Percentiles rank a stretch among this genome's conserved stretches.
Evolutionary conservation across 2,113 vertebrate genomes (phyloP).

Genomic region (Macheiramphus alcinus): DNA sequence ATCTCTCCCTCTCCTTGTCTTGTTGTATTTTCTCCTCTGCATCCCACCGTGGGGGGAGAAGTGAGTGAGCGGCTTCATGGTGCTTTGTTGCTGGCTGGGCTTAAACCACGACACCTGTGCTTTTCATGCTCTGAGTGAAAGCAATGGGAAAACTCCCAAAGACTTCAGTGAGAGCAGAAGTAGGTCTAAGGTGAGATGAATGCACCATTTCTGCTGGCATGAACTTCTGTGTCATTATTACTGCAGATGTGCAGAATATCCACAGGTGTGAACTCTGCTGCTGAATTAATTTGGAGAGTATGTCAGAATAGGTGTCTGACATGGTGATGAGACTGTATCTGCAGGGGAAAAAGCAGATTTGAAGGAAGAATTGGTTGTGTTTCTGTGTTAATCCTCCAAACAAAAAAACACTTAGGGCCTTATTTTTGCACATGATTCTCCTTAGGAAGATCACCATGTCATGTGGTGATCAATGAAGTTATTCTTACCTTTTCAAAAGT

Average conservation of each 20-base stretch:
- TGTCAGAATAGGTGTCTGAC: background rate
- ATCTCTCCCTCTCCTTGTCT: too few species aligned
- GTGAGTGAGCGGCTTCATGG: too few species aligned
- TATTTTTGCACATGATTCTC: background rate
- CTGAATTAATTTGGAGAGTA: accelerated
- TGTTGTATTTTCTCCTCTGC: too few species aligned
- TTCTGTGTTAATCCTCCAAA: background rate
- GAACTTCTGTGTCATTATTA: background rate
- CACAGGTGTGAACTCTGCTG: background rate
- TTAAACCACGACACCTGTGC: too few species aligned
- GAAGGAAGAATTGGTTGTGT: background rate
- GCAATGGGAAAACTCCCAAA: background rate
- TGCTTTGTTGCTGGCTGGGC: too few species aligned
- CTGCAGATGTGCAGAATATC: background rate
- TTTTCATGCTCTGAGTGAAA: background rate
- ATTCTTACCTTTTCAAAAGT: slow-evolving; percentile 30
- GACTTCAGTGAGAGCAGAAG: background rate
- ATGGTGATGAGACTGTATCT: background rate
- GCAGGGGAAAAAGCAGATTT: background rate
- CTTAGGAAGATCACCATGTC: background rate
- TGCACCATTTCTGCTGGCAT: background rate
- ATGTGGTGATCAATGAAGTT: background rate
- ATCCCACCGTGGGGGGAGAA: too few species aligned
- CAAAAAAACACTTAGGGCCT: background rate
- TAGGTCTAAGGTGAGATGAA: background rate